Evolutionary conservation across 2,113 vertebrate species (phyloP), one percentile per base, ranked within the genome.

Genomic region (Apteryx mantelli): DNA sequence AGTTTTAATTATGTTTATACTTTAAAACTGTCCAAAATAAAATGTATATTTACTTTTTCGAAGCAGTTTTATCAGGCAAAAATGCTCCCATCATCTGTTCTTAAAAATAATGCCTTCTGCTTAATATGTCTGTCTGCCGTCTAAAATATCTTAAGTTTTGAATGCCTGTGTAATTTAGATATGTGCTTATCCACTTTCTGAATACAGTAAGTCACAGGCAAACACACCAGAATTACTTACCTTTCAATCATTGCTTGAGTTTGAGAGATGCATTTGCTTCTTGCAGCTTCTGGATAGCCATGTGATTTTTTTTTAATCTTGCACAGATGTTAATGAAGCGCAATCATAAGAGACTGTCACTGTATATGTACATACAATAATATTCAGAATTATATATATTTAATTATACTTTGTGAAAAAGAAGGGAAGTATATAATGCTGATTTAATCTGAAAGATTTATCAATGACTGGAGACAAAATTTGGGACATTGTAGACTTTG

Each of bases 261-360:
- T 74, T 61, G 11, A 20, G 22, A 60, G 60, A 77, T 34, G 73
- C 50, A 65, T 80, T 56, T 77, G 61, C 11, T 83, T 75, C 32
- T 52, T 75, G 6, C 5, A 44, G 13, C 3, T 81, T 87, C 34
- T 82, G 30, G 65, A 22, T 58, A 2, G 19, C 11, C 11, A 36
- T 8, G 2, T 25, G 15, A 25, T 46, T n/a, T 70, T n/a, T 84
- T 65, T 66, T 65, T 30, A 5, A 18, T 74, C 19, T 48, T 75
- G 25, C 34, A 58, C 9, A 87, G 91, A 28, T 46, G 32, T 70
- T 89, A 58, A 7, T 63, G 50, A 82, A 91, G 89, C 52, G 52
- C 28, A 81, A n/a, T 46, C 3, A 61, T n/a, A 44, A 65, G 40
- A 4, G 6, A 69, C 3, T 1, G 0, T 4, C 13, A 28, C 1